Evolutionary conservation across 2,888 invertebrate genomes (phyloP).

Genomic region (Caenorhabditis sinica): DNA sequence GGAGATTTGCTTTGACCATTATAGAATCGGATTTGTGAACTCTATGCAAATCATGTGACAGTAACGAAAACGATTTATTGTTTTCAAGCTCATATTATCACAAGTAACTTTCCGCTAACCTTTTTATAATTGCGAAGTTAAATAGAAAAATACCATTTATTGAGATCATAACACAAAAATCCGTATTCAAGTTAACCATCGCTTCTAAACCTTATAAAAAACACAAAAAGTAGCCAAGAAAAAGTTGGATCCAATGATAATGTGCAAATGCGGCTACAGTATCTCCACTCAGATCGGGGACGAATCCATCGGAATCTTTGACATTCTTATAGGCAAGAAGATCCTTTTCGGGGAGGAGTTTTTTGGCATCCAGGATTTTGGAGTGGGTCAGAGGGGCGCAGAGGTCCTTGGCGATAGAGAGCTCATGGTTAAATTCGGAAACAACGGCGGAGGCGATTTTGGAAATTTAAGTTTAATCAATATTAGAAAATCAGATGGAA

Average conservation of each 20-base stretch:
- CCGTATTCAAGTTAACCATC: not conserved
- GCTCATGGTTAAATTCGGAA: constrained; percentile 54
- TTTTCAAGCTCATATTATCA: too few relatives aligned
- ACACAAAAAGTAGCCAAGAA: constrained; percentile 83
- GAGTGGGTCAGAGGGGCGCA: constrained; percentile 49
- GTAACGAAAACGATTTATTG: too few relatives aligned
- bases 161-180: too few relatives aligned
- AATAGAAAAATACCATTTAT: too few relatives aligned
- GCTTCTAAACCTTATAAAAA: constrained; percentile 74
- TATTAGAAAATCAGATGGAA: too few relatives aligned
- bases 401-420: constrained; percentile 35
- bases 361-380: constrained; percentile 53
- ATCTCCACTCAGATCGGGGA: constrained; percentile 89
- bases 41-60: too few relatives aligned
- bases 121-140: too few relatives aligned
- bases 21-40: too few relatives aligned
- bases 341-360: constrained; percentile 87
- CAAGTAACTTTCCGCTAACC: too few relatives aligned
- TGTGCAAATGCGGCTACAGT: constrained; percentile 87
- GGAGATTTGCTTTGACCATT: too few relatives aligned
- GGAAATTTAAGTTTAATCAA: not conserved
- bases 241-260: constrained; percentile 88
- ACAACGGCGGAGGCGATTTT: constrained; percentile 60
- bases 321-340: constrained; percentile 84
- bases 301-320: constrained; percentile 91